phyloP scores from a whole-genome alignment of 2,888 invertebrate species.

The Rambutsinella grinnellia region DNA sequence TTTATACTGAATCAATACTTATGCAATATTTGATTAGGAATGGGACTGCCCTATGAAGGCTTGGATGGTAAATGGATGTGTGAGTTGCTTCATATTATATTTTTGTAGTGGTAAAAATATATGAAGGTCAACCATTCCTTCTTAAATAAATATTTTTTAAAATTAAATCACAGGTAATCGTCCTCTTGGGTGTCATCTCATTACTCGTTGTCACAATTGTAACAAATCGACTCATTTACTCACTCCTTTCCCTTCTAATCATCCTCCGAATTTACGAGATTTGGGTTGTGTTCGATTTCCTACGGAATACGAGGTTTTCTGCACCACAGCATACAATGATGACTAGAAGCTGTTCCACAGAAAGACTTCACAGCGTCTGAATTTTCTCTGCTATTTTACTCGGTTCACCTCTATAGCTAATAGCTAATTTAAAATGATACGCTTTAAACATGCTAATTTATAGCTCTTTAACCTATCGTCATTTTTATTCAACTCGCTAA shows the following conservation, averaged over 20 bases:
- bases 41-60: constrained; percentile 64
- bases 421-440: too few relatives aligned
- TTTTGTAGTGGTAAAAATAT: too few relatives aligned
- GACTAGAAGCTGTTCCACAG: constrained; percentile 58
- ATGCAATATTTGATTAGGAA: constrained; percentile 46
- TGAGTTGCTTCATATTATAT: too few relatives aligned
- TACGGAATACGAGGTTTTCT: constrained; percentile 59
- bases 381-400: not conserved
- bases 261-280: constrained; percentile 63
- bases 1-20: not conserved
- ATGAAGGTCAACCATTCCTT: too few relatives aligned
- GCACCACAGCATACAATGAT: constrained; percentile 44
- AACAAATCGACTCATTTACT: constrained; percentile 52
- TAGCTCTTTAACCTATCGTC: too few relatives aligned
- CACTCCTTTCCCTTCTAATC: constrained; percentile 51
- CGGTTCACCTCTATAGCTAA: too few relatives aligned
- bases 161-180: too few relatives aligned
- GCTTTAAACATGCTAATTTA: too few relatives aligned
- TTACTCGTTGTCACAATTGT: constrained; percentile 59
- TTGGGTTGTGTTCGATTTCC: constrained; percentile 64
- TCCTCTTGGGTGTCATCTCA: constrained; percentile 60
- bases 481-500: too few relatives aligned
- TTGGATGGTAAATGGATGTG: constrained; percentile 64
- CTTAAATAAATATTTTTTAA: too few relatives aligned
- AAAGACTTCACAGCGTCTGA: constrained; percentile 64